Evolutionary conservation across 2,113 vertebrate species (phyloP), one percentile per base, ranked within the genome.

Genomic region (Nycticryphes semicollaris): DNA sequence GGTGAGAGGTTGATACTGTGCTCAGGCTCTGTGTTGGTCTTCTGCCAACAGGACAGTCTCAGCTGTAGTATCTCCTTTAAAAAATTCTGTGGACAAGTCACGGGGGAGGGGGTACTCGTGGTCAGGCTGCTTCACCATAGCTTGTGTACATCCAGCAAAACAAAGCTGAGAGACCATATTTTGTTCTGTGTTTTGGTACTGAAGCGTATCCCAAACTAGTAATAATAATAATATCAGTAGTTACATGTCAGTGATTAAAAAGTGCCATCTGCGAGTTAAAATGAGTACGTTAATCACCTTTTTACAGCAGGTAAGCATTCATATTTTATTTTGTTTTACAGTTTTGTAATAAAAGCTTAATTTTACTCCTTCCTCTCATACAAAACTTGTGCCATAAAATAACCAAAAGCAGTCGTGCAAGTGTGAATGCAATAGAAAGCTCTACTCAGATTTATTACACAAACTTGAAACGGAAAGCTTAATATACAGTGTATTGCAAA

Each of bases 381-480:
- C 41, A 67, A 85, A 93, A 33, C 48, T 89, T 41, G 37, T 74
- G 25, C 54, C 75, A 22, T 94, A 78, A 94, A 94, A 75, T 51
- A 82, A 87, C 53, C 28, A 80, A 89, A 57, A 87, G 31, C 45
- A 77, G 45, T 72, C 63, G 85, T 57, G 41, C 47, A 50, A 89
- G 41, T 81, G 70, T 69, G 79, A 77, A 54, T 60, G 30, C 51
- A 77, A 12, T 56, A 90, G 78, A 89, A 91, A 68, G 6, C n/a
- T 83, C 69, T 31, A 59, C 89, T 94, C 75, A 80, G 43, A 84
- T 93, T 92, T 92, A 93, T 81, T 78, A 75, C 30, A 48, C 78
- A 93, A 76, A 90, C 48, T 81, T 41, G 62, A 88, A 94, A 96
- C 37, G 33, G 63, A 43, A 86, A 64, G 25, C 87, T 89, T 95